Evolutionary conservation across 64 coral and sea anemone genomes (phyloP), one percentile per base, ranked within the genome.

Genomic region (Platygyra sinensis): DNA sequence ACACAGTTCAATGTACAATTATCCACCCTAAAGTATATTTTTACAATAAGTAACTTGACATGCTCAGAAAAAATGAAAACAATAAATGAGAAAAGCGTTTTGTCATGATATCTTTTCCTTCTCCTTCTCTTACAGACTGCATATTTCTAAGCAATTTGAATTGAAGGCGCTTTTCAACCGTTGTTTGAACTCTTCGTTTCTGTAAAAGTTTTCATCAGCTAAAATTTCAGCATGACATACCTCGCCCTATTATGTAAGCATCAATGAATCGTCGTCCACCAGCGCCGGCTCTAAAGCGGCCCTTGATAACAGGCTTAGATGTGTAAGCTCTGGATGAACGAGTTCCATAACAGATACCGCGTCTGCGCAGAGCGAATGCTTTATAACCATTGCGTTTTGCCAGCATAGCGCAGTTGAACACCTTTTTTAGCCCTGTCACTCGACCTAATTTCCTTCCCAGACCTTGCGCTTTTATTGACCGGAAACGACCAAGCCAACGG

Each of bases 401-500:
- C 49, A 84, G 63, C 18, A 69, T 19, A 69, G 62, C 62, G n/a
- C 81, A 84, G 13, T 38, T 84, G 28, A 25, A 42, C 15, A 65
- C 63, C 28, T 84, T 84, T 13, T 39, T 84, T 51, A 36, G 65
- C 0, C 81, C 81, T 38, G 81, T 50, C 22, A 84, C 81, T 28
- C 81, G n/a, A 2, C 81, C 81, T 49, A 84, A n/a, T 16, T 24
- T 84, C 81, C n/a, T 84, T 1, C 62, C 81, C 22, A 84, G 63
- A 3, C 33, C 24, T 13, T 31, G 65, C 28, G 60, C 81, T 84
- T 84, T 84, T 16, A 42, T 36, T 24, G 62, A 84, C 50, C 81
- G 62, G 31, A 42, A 84, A 24, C 81, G 81, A 51, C 81, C 81
- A 19, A 84, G 11, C 81, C 81, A 84, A 29, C 81, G 81, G 38